Percentiles rank a stretch among this genome's conserved stretches.
Conservation (phyloP, 2,113 vertebrate genomes). For the Oophaga pumilio region DNA sequence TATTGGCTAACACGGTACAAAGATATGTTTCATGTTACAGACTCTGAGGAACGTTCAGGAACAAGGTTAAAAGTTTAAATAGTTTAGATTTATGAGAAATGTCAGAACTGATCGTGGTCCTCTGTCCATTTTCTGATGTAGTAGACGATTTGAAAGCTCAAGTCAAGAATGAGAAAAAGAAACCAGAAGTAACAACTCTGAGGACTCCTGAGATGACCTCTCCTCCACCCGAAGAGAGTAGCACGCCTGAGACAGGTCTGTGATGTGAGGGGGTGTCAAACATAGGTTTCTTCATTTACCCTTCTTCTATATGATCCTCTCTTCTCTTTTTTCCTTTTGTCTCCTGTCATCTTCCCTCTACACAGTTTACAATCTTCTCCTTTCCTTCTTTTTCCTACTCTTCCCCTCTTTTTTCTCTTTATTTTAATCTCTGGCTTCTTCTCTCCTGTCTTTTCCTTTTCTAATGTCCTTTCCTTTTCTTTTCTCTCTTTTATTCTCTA, state of each 20-base stretch:
- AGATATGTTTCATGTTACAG: too few species aligned
- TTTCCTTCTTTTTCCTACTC: background rate
- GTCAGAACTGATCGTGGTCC: background rate
- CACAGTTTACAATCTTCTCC: background rate
- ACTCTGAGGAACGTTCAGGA: too few species aligned
- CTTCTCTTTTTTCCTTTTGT: background rate
- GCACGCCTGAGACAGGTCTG: slow-evolving; percentile 58
- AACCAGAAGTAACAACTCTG: background rate
- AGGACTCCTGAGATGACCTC: background rate
- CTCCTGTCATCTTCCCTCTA: background rate
- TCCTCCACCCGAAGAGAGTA: background rate
- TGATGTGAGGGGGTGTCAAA: background rate
- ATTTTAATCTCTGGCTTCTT: too few species aligned
- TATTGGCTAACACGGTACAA: too few species aligned
- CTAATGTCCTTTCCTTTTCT: too few species aligned
- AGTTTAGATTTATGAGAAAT: background rate
- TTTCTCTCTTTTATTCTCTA: too few species aligned
- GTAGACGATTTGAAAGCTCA: slow-evolving; percentile 70
- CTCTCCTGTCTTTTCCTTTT: too few species aligned
- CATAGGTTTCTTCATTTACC: background rate
- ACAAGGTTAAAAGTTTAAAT: background rate
- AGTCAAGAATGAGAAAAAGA: slow-evolving; percentile 60
- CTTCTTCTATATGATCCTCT: background rate
- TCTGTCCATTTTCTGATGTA: slow-evolving; percentile 30
- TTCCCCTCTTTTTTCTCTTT: too few species aligned